Percentiles rank a stretch among this genome's conserved stretches.
phyloP scores from a whole-genome alignment of 37 sponge, comb jelly and placozoan genomes.

The Spongilla lacustris region DNA sequence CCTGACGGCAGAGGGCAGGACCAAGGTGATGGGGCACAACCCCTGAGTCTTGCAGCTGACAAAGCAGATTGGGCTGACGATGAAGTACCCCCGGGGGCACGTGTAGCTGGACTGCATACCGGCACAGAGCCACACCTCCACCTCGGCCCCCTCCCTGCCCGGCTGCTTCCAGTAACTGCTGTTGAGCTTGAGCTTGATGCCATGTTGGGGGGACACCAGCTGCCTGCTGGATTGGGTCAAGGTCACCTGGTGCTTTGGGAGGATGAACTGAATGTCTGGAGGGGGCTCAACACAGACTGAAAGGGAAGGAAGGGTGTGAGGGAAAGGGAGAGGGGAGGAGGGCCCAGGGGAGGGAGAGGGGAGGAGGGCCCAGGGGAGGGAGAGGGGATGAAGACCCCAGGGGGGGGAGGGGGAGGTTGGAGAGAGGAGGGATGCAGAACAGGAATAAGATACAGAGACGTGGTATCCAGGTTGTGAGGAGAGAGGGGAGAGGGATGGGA shows the following conservation, averaged over 20 bases:
- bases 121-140: slow-evolving; percentile 24
- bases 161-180: slow-evolving; percentile 9
- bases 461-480: too few relatives aligned
- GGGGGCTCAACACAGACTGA: slow-evolving; percentile 55
- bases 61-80: slow-evolving; percentile 61
- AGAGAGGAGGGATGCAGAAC: not conserved
- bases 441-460: too few relatives aligned
- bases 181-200: slow-evolving; percentile 18
- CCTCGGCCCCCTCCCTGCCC: not conserved
- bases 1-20: slow-evolving; percentile 33
- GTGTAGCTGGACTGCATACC: slow-evolving; percentile 25
- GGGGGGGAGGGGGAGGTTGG: not conserved
- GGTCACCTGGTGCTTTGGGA: not conserved
- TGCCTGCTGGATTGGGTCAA: not conserved
- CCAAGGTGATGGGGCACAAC: slow-evolving; percentile 3
- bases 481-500: too few relatives aligned
- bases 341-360: not conserved
- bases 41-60: slow-evolving; percentile 39
- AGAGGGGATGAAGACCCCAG: not conserved
- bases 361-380: not conserved
- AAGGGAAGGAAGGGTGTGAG: slow-evolving; percentile 1
- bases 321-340: not conserved
- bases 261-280: slow-evolving; percentile 33
- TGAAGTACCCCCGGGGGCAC: slow-evolving; percentile 26
- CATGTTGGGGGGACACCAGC: slow-evolving; percentile 21